A percentile compares a stretch with the other conserved stretches of the same genome.
These are phyloP conservation scores for Apoderus coryli DNA, from an alignment of 2,888 invertebrate genomes.

Conservation along the genomic window DNA sequence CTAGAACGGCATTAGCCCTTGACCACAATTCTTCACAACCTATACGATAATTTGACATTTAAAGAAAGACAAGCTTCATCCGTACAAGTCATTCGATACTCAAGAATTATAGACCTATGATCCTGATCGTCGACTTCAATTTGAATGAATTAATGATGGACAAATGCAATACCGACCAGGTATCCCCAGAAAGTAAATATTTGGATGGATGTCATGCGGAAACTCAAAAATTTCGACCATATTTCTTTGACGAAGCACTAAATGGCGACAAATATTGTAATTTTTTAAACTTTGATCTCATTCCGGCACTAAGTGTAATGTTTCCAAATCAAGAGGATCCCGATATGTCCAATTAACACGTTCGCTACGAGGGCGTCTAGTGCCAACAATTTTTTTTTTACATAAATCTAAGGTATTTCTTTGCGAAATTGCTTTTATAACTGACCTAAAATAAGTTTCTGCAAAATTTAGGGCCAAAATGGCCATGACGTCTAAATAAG, in stretches of 20 bases:
- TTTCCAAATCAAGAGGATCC: no score
- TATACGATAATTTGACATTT: constrained; percentile 2
- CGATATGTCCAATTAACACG: constrained; percentile 1
- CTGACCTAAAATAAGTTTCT: no score
- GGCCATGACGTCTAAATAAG: no score
- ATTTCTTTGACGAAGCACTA: constrained; percentile 1
- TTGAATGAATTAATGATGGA: constrained; percentile 1
- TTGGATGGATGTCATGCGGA: no score
- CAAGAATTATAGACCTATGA: constrained; percentile 1
- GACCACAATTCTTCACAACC: constrained; percentile 2
- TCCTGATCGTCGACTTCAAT: constrained; percentile 2
- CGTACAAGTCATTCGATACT: constrained; percentile 2
- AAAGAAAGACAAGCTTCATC: constrained; percentile 3
- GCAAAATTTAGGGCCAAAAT: no score
- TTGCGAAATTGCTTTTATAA: no score
- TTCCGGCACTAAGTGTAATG: constrained; percentile 2
- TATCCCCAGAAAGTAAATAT: constrained; percentile 1
- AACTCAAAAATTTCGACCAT: constrained; percentile 1
- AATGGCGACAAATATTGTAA: constrained; percentile 1
- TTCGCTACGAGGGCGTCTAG: no score
- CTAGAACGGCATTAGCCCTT: constrained; percentile 2
- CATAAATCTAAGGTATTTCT: no score
- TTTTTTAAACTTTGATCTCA: constrained; percentile 3
- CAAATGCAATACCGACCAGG: constrained; percentile 2
- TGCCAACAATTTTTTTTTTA: no score